phyloP scores from a whole-genome alignment of 2,113 vertebrate genomes.

The Progne subis region DNA sequence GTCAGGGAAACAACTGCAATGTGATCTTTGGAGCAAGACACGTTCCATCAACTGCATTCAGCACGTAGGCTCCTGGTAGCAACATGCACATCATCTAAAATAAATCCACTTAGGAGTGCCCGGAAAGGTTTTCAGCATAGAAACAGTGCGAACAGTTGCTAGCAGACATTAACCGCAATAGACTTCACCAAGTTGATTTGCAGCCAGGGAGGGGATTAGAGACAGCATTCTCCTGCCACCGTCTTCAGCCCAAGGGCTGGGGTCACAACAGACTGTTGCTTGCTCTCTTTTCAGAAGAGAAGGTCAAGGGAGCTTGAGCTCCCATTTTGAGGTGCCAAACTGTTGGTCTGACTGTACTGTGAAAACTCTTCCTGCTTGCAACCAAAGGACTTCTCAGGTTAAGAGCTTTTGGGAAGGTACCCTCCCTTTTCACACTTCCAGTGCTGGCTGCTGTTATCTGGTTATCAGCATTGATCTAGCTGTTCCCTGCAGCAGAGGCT shows the following conservation, averaged over 20 bases:
- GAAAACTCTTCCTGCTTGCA: neutral
- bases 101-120: neutral
- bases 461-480: neutral
- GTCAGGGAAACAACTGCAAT: slow-evolving; percentile 8
- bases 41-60: slow-evolving; percentile 32
- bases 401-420: neutral
- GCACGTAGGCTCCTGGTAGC: slow-evolving; percentile 9
- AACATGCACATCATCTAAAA: slow-evolving; percentile 8
- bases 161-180: slow-evolving; percentile 20
- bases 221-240: neutral
- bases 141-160: slow-evolving; percentile 34
- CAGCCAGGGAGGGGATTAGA: slow-evolving; percentile 43
- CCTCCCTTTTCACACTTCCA: neutral
- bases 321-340: neutral
- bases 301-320: neutral
- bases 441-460: neutral
- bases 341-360: neutral
- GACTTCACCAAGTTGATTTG: slow-evolving; percentile 7
- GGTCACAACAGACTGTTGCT: neutral
- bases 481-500: neutral
- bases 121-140: slow-evolving; percentile 17
- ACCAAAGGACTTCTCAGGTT: neutral
- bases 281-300: neutral
- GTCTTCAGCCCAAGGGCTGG: neutral
- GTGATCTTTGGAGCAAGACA: slow-evolving; percentile 12